These are phyloP conservation scores for Apolygus lucorum DNA, from an alignment of 1,140 invertebrate genomes.

Conservation along the genomic window DNA sequence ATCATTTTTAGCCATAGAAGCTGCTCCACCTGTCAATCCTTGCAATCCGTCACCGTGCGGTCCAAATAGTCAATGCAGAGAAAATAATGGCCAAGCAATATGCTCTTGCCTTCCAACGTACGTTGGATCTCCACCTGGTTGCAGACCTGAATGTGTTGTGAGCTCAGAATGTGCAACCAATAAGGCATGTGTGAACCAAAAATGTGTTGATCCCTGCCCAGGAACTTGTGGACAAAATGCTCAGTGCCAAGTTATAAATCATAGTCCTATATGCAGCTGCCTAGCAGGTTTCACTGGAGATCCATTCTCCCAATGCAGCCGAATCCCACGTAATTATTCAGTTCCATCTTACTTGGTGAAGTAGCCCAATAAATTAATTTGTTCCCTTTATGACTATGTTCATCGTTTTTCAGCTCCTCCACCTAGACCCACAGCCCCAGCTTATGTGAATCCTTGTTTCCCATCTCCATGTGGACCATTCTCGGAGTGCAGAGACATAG, in stretches of 20 bases:
- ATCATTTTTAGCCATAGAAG: background rate
- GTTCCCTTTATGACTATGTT: background rate
- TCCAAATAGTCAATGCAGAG: constrained; percentile 64
- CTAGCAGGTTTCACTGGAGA: constrained; percentile 50
- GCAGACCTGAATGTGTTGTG: constrained; percentile 64
- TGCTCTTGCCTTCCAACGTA: constrained; percentile 63
- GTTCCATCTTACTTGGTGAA: background rate
- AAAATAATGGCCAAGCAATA: constrained; percentile 56
- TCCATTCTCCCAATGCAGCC: constrained; percentile 53
- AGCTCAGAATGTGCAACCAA: constrained; percentile 61
- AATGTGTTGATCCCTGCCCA: constrained; percentile 69
- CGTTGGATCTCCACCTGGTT: constrained; percentile 61
- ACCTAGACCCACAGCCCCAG: constrained; percentile 32
- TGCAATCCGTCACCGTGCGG: constrained; percentile 64
- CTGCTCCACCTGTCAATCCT: constrained; percentile 41
- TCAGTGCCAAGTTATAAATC: constrained; percentile 56
- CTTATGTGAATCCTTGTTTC: constrained; percentile 48
- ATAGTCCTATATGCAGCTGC: constrained; percentile 57
- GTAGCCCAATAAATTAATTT: no score
- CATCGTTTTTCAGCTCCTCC: constrained; percentile 15
- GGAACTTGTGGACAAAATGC: constrained; percentile 65
- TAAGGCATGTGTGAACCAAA: constrained; percentile 65
- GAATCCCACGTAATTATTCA: constrained; percentile 35
- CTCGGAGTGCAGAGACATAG: constrained; percentile 53
- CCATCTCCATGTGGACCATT: constrained; percentile 62